These are phyloP conservation scores for Grapholita molesta DNA, from an alignment of 1,140 invertebrate species.

Conservation along the genomic window DNA sequence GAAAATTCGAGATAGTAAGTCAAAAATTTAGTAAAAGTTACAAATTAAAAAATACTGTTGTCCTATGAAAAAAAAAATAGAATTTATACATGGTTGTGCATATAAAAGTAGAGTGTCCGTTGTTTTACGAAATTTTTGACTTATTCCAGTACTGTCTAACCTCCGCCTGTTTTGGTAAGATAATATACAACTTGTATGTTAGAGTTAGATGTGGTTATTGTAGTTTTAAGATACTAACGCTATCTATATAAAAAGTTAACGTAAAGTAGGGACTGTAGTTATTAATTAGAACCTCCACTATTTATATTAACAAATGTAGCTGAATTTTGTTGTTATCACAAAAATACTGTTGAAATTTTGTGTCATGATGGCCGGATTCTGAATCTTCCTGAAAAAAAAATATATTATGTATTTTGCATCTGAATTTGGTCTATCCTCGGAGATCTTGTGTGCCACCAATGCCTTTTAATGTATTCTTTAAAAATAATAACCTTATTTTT, in stretches of 20 bases:
- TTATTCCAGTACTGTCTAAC: not conserved
- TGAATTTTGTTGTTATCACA: not conserved
- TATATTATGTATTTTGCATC: too few relatives aligned
- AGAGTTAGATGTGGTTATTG: constrained; percentile 6
- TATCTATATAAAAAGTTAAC: not conserved
- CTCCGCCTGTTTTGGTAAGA: not conserved
- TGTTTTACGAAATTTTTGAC: constrained; percentile 14
- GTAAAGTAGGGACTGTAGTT: not conserved
- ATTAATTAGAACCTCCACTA: not conserved
- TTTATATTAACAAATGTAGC: not conserved
- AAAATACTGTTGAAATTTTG: not conserved
- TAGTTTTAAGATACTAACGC: not conserved
- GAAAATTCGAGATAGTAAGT: constrained; percentile 18
- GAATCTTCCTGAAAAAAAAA: not conserved
- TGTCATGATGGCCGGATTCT: not conserved
- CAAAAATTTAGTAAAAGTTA: constrained; percentile 4
- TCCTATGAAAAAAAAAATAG: not conserved
- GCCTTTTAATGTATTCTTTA: too few relatives aligned
- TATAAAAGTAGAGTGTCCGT: not conserved
- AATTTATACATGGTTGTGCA: constrained; percentile 12
- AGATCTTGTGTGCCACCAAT: too few relatives aligned
- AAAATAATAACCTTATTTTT: too few relatives aligned
- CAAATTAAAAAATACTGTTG: constrained; percentile 5
- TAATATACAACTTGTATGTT: not conserved
- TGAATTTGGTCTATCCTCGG: too few relatives aligned